Evolutionary conservation across 2,888 invertebrate genomes (phyloP), one percentile per base, ranked within the genome.

Genomic region (Idaea dimidiata): DNA sequence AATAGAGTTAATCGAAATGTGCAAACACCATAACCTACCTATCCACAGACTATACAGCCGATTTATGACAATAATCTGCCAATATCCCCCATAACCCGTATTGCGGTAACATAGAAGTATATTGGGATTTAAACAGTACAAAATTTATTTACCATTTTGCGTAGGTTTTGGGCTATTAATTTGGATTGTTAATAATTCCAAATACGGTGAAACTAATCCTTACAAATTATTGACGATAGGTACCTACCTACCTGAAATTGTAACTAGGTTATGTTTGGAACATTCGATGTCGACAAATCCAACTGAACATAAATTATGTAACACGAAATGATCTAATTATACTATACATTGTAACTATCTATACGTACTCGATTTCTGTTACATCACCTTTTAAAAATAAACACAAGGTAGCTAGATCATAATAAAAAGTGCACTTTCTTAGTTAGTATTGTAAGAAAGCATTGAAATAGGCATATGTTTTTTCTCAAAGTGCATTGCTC

Each of bases 51-150:
- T 43, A 43, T 71, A 73, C 69, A 74, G 74, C 72, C 76, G 83
- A 89, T 89, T 88, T 88, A 88, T 88, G 85, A 80, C 87, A 83
- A 87, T 89, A 89, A 89, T 88, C 85, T 86, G 83, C 68, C 80
- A 77, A 71, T 78, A 79, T 81, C 80, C 81, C 78, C 73, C 79
- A 78, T 81, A 80, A 79, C 80, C 80, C 77, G 82, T 78, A 83
- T 80, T 80, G 70, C 76, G 81, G 73, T 67, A 70, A 81, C n/a
- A 86, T 84, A 83, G 82, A 84, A 81, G 78, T 81, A 78, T 78
- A 79, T 80, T 79, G 75, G 77, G 76, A 79, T 80, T 82, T 82
- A 79, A 80, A 84, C 79, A 79, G 77, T 77, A 70, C 74, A 62
- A 73, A 78, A 86, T 86, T 84, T 85, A 83, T 77, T 80, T 80